Conservation (phyloP, 2,113 vertebrate species). For the Lampris megalopsis region DNA sequence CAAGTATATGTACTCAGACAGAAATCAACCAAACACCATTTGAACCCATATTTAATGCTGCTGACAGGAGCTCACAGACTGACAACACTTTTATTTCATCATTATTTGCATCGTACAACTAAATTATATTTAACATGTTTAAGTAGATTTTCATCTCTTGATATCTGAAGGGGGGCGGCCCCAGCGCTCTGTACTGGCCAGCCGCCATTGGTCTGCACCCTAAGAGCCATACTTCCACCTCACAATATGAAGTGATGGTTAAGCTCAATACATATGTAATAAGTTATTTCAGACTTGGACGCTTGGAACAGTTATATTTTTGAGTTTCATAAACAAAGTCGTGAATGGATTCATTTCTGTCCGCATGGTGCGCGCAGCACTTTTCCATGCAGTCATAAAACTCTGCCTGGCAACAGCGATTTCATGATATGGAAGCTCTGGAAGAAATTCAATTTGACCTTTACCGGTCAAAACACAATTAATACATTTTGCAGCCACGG, state of each 20-base stretch:
- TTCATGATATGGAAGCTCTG: conserved; percentile 21
- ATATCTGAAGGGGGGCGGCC: no score
- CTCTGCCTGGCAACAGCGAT: neutral
- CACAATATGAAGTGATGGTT: neutral
- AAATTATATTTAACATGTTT: no score
- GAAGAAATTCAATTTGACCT: conserved; percentile 1
- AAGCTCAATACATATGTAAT: neutral
- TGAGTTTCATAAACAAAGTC: neutral
- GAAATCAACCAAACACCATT: no score
- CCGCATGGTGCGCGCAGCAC: neutral
- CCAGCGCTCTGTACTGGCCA: no score
- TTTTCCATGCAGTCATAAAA: conserved; percentile 12
- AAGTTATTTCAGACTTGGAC: neutral
- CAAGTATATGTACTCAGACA: no score
- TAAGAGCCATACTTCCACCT: neutral
- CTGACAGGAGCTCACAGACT: no score
- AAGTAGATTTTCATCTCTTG: no score
- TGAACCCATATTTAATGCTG: no score
- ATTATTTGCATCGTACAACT: no score
- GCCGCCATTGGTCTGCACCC: neutral
- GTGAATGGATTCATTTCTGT: conserved; percentile 9
- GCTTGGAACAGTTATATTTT: neutral
- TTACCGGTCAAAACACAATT: conserved; percentile 8
- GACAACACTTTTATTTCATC: no score
- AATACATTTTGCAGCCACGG: neutral